These are phyloP conservation scores for Sylvilagus floridanus DNA, from an alignment of 2,797 vertebrate genomes.

Conservation along the genomic window DNA sequence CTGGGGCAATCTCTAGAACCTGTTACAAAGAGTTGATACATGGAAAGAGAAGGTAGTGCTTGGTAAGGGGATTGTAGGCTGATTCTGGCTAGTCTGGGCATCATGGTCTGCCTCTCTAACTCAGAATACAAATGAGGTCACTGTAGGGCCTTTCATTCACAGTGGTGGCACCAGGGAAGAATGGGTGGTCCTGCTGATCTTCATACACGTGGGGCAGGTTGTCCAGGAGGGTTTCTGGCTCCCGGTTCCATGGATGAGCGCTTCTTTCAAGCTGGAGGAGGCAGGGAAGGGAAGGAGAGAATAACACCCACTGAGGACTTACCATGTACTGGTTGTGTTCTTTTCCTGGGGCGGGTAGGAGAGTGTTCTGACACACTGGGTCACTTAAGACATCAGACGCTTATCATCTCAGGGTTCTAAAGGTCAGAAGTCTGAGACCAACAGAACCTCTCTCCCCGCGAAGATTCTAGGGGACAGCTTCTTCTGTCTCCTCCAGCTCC, in stretches of 20 bases:
- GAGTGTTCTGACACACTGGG: background rate
- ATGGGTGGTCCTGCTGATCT: background rate
- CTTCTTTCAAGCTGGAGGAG: background rate
- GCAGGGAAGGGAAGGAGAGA: background rate
- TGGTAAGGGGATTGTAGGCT: accelerated
- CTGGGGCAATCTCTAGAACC: too few relatives aligned
- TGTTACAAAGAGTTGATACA: background rate
- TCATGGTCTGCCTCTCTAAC: background rate
- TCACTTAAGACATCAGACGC: background rate
- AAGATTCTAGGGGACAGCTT: too few relatives aligned
- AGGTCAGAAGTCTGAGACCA: too few relatives aligned
- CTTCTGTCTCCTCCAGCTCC: too few relatives aligned
- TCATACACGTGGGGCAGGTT: background rate
- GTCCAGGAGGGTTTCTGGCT: too few relatives aligned
- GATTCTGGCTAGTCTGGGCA: too few relatives aligned
- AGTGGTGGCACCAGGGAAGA: background rate
- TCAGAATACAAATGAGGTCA: background rate
- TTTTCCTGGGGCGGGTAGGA: background rate
- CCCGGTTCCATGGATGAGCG: too few relatives aligned
- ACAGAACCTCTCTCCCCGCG: background rate
- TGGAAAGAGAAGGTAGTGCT: accelerated
- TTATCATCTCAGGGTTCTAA: background rate
- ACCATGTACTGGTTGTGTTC: accelerated
- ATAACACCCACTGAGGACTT: background rate
- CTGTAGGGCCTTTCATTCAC: accelerated